Evolutionary conservation across 2,113 vertebrate genomes (phyloP).

Genomic region (Anarhynchus alexandrinus): DNA sequence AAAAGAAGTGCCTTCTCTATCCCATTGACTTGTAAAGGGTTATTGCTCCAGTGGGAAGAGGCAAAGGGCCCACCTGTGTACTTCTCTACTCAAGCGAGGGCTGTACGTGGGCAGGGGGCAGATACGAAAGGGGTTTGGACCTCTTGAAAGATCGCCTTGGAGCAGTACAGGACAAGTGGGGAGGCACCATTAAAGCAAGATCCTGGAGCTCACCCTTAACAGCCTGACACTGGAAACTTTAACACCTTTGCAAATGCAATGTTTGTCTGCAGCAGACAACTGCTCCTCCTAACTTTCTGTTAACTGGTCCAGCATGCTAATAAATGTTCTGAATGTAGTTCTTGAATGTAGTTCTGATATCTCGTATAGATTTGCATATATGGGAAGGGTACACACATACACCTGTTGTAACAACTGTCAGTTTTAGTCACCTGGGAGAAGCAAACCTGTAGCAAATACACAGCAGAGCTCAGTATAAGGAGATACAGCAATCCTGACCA

Average conservation of each 20-base stretch:
- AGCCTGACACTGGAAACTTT: background rate
- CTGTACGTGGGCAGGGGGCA: rapidly evolving
- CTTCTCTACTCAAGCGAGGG: background rate
- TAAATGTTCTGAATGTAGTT: background rate
- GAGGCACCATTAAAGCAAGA: background rate
- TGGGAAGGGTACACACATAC: background rate
- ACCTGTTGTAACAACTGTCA: background rate
- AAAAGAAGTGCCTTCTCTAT: background rate
- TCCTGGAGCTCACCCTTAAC: background rate
- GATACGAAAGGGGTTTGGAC: background rate
- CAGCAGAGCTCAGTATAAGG: background rate
- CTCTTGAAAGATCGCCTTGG: background rate
- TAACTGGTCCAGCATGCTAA: background rate
- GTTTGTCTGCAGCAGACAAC: background rate
- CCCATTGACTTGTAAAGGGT: background rate
- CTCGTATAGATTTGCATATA: background rate
- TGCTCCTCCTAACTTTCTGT: background rate
- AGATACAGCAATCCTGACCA: rapidly evolving
- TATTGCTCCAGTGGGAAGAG: background rate
- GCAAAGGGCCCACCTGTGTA: background rate
- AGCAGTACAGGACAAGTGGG: rapidly evolving
- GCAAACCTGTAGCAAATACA: background rate
- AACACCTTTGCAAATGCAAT: background rate
- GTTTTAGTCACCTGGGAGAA: background rate
- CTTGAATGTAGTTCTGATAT: background rate